A percentile compares a stretch with the other conserved stretches of the same genome.
Conservation (phyloP, 2,797 vertebrate genomes). For the Mallotus villosus region DNA sequence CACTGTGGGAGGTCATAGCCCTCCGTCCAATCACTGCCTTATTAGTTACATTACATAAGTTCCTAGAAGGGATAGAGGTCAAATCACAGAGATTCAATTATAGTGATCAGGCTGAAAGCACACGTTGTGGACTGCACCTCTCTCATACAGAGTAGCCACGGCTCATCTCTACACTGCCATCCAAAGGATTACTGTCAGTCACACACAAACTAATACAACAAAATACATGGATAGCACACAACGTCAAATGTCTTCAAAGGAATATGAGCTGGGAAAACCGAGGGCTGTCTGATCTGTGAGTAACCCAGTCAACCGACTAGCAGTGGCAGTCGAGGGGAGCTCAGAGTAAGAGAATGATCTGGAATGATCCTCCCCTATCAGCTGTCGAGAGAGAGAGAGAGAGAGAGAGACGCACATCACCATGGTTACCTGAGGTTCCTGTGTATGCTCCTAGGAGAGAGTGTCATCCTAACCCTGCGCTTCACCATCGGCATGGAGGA, state of each 20-base stretch:
- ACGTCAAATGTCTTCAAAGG: constrained; percentile 29
- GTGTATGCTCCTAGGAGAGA: constrained; percentile 59
- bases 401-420: constrained; percentile 47
- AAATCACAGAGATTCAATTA: constrained; percentile 7
- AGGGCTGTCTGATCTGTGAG: not conserved
- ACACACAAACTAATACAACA: not conserved
- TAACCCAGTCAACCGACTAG: no score
- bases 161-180: not conserved
- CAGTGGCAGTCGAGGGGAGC: not conserved
- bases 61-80: constrained; percentile 16
- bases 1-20: not conserved
- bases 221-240: constrained; percentile 17
- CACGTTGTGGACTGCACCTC: not conserved
- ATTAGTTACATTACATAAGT: not conserved
- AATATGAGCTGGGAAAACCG: not conserved
- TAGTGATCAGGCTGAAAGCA: constrained; percentile 10
- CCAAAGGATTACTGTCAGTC: not conserved
- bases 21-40: constrained; percentile 3
- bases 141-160: not conserved
- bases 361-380: constrained; percentile 35
- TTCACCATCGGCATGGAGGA: constrained; percentile 72
- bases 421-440: constrained; percentile 66
- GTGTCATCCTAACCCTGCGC: constrained; percentile 56
- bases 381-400: constrained; percentile 21
- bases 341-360: not conserved